These are phyloP conservation scores for Cyrtonyx montezumae DNA, from an alignment of 2,113 vertebrate species.

Conservation along the genomic window DNA sequence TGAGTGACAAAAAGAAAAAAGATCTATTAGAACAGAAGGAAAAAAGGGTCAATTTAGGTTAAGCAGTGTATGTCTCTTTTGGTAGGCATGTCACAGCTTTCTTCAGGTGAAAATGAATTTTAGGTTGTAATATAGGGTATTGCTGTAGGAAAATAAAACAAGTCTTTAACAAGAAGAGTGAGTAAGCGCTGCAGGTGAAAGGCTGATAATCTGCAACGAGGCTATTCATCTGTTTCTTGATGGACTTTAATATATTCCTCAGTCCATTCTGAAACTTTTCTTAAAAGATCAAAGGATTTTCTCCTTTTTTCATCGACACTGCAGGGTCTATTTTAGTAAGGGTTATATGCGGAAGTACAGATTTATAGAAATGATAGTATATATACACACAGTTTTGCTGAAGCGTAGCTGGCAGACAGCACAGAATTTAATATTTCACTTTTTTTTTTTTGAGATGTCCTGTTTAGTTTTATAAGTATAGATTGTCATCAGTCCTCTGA, in stretches of 20 bases:
- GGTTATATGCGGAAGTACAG: slow-evolving; percentile 20
- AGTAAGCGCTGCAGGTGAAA: slow-evolving; percentile 14
- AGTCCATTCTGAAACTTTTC: slow-evolving; percentile 37
- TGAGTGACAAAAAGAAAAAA: slow-evolving; percentile 86
- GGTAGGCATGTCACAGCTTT: slow-evolving; percentile 57
- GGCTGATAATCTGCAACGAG: slow-evolving; percentile 50
- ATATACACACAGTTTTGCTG: background rate
- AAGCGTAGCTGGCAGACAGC: background rate
- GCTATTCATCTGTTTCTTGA: background rate
- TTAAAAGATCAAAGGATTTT: slow-evolving; percentile 66
- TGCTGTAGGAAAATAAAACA: slow-evolving; percentile 45
- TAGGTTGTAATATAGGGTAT: slow-evolving; percentile 36
- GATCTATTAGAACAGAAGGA: slow-evolving; percentile 79
- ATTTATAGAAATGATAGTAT: background rate
- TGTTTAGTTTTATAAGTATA: slow-evolving; percentile 41
- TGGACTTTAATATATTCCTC: slow-evolving; percentile 32
- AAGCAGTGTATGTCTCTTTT: slow-evolving; percentile 68
- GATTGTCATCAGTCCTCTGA: slow-evolving; percentile 31
- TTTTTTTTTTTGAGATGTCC: slow-evolving; percentile 52
- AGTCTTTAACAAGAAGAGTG: slow-evolving; percentile 47
- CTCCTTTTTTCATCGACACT: slow-evolving; percentile 19
- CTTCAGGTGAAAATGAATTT: slow-evolving; percentile 61
- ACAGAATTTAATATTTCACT: slow-evolving; percentile 52
- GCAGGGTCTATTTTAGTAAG: slow-evolving; percentile 17
- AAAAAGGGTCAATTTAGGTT: slow-evolving; percentile 79